Evolutionary conservation across 1,140 invertebrate species (phyloP).

Genomic region (Drosophila lacertosa): DNA sequence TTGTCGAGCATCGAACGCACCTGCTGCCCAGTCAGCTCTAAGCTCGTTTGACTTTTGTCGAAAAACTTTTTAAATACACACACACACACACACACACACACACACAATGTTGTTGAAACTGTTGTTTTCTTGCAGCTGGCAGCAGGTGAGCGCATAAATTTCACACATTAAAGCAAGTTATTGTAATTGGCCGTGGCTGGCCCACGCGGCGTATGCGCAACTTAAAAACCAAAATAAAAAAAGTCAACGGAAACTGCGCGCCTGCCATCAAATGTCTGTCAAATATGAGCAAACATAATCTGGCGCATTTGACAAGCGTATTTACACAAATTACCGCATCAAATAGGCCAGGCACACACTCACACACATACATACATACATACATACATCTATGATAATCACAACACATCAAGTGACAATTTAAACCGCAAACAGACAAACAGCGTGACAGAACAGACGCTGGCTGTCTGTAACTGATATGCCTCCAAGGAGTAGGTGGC

Average conservation of each 20-base stretch:
- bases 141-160: constrained; percentile 66
- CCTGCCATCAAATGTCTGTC: constrained; percentile 42
- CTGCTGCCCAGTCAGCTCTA: constrained; percentile 42
- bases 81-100: background rate
- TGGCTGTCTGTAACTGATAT: constrained; percentile 65
- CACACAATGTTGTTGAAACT: constrained; percentile 3
- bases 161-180: constrained; percentile 40
- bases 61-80: constrained; percentile 41
- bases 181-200: constrained; percentile 37
- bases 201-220: constrained; percentile 40
- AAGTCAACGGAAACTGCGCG: background rate
- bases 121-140: constrained; percentile 16
- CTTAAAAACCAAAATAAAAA: constrained; percentile 11
- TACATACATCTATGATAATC: constrained; percentile 63
- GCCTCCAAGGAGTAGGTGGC: constrained; percentile 33
- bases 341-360: constrained; percentile 33
- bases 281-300: constrained; percentile 67
- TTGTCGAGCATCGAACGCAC: constrained; percentile 59
- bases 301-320: constrained; percentile 73
- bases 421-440: constrained; percentile 82
- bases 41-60: constrained; percentile 52
- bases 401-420: constrained; percentile 82
- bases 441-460: constrained; percentile 57
- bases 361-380: constrained; percentile 19
- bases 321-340: constrained; percentile 77